Base-by-base conservation (phyloP, 64 coral and sea anemone genomes). In the Actinia tenebrosa region DNA sequence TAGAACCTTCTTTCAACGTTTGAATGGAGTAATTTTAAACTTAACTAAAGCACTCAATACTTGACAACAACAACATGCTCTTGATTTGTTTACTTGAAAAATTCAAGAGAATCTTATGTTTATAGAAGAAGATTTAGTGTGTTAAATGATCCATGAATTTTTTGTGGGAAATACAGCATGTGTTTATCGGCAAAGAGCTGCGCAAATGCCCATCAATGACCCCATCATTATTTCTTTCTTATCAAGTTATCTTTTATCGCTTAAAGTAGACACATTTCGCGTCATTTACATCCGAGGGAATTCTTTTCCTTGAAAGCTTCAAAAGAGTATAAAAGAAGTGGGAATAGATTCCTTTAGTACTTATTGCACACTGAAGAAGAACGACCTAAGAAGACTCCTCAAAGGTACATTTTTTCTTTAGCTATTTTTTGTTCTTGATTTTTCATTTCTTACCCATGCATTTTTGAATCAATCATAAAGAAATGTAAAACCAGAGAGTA, bases 271-370 rank as follows among this genome's bases (percentile, higher is more conserved):
- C 22, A 42, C 69, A 14, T 75, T 75, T 26, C 69, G 69, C 69
- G 69, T 75, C 69, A 75, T 30, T 75, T 75, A 75, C 69, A 75
- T 75, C 69, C 69, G 69, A 75, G 25, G 13, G 63, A 26, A 75
- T 16, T 1, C 69, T 75, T 72, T 25, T 1, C 25, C 69, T 75
- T 75, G 69, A 75, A 75, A 75, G 69, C 69, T 42, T 71, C 13
- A 10, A 7, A 26, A 37, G 69, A 69, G 69, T 75, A 75, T 75
- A 75, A 75, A 75, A 75, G 69, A 75, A 75, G 11, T 4, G 6
- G 14, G 26, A 75, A 26, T 9, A 75, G 9, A 42, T 7, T 66
- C 8, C 69, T 75, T 75, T 75, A 75, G n/a, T 30, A 43, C 69
- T 14, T 25, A 22, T 9, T 69, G 18, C n/a, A 20, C 23, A 69